phyloP scores from a whole-genome alignment of 2,888 invertebrate genomes.

The Unio pictorum region DNA sequence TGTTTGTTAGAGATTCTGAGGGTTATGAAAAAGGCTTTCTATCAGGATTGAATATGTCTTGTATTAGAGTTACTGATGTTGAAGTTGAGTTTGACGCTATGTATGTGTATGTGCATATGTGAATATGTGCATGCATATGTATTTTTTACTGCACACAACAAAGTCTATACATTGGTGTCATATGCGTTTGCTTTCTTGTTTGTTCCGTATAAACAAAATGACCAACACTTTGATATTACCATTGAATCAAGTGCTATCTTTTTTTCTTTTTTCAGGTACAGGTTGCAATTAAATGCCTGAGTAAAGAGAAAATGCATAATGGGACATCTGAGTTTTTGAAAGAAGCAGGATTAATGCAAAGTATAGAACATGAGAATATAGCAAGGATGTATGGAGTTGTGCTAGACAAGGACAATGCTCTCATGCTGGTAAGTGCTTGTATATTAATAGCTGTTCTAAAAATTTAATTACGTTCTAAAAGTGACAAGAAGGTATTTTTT shows the following conservation, averaged over 20 bases:
- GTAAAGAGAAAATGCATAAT: slow-evolving; percentile 94
- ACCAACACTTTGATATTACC: neutral
- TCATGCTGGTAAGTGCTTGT: slow-evolving; percentile 77
- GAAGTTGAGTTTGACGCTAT: no score
- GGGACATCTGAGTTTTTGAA: slow-evolving; percentile 97
- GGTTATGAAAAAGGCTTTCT: no score
- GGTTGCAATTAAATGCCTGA: slow-evolving; percentile 97
- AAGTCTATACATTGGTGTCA: no score
- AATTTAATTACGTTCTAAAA: no score
- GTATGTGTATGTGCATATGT: no score
- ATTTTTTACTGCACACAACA: no score
- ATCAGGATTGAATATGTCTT: no score
- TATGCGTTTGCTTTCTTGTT: no score
- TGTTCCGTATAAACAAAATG: neutral
- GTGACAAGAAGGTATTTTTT: neutral
- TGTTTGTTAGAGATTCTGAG: no score
- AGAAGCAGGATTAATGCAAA: slow-evolving; percentile 98
- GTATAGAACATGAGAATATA: slow-evolving; percentile 96
- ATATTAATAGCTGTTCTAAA: no score
- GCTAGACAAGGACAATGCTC: slow-evolving; percentile 85
- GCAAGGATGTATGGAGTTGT: slow-evolving; percentile 98
- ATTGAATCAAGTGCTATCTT: neutral
- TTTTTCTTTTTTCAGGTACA: slow-evolving; percentile 78
- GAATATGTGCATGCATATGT: no score
- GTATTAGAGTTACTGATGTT: no score